A percentile compares a stretch with the other conserved stretches of the same genome.
These are phyloP conservation scores for Heliocidaris tuberculata DNA, from an alignment of 35 echinoderm and acorn worm genomes.

Conservation along the genomic window DNA sequence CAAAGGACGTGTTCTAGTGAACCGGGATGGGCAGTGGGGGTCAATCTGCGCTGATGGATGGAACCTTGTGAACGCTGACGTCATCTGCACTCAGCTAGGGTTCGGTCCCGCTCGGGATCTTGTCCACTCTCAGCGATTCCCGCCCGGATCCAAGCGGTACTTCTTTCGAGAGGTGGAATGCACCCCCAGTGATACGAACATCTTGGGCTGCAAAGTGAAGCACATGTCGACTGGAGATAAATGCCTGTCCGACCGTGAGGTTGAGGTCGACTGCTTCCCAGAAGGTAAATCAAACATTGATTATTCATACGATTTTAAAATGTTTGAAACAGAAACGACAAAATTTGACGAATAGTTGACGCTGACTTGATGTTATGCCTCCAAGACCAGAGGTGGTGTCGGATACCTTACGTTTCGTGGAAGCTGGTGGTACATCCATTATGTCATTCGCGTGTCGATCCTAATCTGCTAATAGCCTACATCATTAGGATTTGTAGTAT, in stretches of 20 bases:
- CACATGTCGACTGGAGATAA: background rate
- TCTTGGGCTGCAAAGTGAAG: background rate
- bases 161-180: background rate
- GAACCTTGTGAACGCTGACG: background rate
- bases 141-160: background rate
- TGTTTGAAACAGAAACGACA: too few species aligned
- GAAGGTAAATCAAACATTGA: background rate
- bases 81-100: slow-evolving; percentile 39
- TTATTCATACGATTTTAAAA: too few species aligned
- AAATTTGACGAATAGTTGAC: too few species aligned
- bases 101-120: background rate
- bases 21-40: background rate
- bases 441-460: too few species aligned
- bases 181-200: background rate
- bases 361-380: too few species aligned
- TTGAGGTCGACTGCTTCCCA: background rate
- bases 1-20: slow-evolving; percentile 34
- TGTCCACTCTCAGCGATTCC: background rate
- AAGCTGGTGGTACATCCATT: too few species aligned
- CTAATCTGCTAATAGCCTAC: too few species aligned
- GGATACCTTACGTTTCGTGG: too few species aligned
- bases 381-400: too few species aligned
- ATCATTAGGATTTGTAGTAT: too few species aligned
- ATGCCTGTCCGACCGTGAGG: background rate
- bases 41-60: slow-evolving; percentile 24